Percentiles rank a stretch among this genome's conserved stretches.
These are phyloP conservation scores for Agelastica alni DNA, from an alignment of 2,888 invertebrate species.

Conservation along the genomic window DNA sequence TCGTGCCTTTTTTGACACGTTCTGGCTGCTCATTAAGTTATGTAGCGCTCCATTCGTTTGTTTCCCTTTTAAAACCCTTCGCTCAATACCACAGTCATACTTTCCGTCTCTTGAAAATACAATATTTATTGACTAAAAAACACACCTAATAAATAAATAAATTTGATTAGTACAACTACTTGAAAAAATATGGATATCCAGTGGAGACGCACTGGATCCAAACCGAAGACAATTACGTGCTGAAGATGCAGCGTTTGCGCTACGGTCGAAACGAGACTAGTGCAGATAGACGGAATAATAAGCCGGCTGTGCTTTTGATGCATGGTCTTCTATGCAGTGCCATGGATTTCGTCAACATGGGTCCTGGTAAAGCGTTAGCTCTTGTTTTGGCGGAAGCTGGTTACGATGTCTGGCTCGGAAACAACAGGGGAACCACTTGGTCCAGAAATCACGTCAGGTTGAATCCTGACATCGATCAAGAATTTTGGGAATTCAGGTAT, in stretches of 20 bases:
- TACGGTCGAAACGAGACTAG: constrained; percentile 1
- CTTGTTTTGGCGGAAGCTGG: constrained; percentile 66
- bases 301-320: constrained; percentile 65
- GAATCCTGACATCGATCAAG: constrained; percentile 53
- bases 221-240: constrained; percentile 78
- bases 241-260: constrained; percentile 75
- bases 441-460: constrained; percentile 61
- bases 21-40: too few relatives aligned
- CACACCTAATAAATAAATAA: too few relatives aligned
- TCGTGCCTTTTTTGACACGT: too few relatives aligned
- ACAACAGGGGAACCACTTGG: constrained; percentile 75
- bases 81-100: too few relatives aligned
- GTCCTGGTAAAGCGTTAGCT: constrained; percentile 65
- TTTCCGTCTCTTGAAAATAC: too few relatives aligned
- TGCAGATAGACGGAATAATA: constrained; percentile 43
- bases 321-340: constrained; percentile 77
- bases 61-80: too few relatives aligned
- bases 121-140: too few relatives aligned
- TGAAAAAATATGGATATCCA: constrained; percentile 60
- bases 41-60: too few relatives aligned
- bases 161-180: constrained; percentile 11
- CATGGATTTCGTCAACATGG: constrained; percentile 74
- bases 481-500: constrained; percentile 65
- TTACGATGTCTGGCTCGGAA: constrained; percentile 84
- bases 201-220: constrained; percentile 64